Base-by-base conservation (phyloP, 2,113 vertebrate genomes). In the Prionailurus viverrinus region DNA sequence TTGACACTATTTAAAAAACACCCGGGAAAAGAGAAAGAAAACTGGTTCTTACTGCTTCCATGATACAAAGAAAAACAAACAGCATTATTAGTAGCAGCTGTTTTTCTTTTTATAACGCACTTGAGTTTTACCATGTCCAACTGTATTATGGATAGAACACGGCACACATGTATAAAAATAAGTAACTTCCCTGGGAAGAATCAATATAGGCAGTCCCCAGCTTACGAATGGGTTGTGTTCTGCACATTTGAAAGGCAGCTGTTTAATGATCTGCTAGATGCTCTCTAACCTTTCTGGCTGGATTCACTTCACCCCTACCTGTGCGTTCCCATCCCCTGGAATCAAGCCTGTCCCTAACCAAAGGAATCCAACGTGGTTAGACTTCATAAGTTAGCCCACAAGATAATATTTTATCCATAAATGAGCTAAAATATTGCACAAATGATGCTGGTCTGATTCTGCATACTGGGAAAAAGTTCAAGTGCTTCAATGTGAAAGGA, bases 101-200 rank as follows among this genome's bases (percentile, higher is more conserved):
- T 33, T 93, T 96, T 96, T 45, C 68, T 82, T 97, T 86, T 76
- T 61, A 87, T 65, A 84, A 88, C 87, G 36, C 41, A 95, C 73
- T 89, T 90, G 92, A 90, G 10, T 97, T 51, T 78, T 94, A 73
- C 51, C 41, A 33, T 90, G 63, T 73, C 48, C 4, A 90, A 94
- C 14, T 45, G 41, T 51, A 91, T 92, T 85, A 94, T 51, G 55
- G 65, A 68, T 65, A 96, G 36, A 95, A 92, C 16, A 87, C 1
- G 82, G 41, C n/a, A 95, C 51, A 96, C 27, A 86, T n/a, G n/a
- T 88, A 96, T 84, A 98, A 92, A 96, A 92, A 93, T 87, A 94
- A 78, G 94, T 93, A 94, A 79, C 25, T 96, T 96, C 19, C 74
- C 69, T 95, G 95, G 95, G 83, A 98, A 97, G 87, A 97, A 96